Evolutionary conservation across 2,888 invertebrate genomes (phyloP), one percentile per base, ranked within the genome.

Genomic region (Polia nebulosa): DNA sequence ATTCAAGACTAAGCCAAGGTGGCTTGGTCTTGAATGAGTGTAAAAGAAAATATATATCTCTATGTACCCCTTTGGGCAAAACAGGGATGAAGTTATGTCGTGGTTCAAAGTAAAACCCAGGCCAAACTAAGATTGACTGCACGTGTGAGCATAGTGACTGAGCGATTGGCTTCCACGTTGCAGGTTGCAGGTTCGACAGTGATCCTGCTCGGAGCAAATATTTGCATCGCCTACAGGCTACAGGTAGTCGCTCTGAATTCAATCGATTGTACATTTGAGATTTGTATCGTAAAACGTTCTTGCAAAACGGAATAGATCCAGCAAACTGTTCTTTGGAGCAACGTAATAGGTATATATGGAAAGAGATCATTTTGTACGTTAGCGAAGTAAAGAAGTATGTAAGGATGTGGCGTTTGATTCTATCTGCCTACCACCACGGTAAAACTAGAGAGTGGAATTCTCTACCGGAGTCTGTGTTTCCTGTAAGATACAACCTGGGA

Each of bases 181-280:
- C n/a, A n/a, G 65, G 27, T 41, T 32, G n/a, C 39, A 73, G 68
- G 68, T 41, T 68, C 20, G 7, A 63, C 47, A 2, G 74, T 74
- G 49, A 68, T 63, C 39, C 39, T 2, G 20, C 39, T 11, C 20
- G 11, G 25, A 49, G 20, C 65, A 41, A 74, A 74, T 68, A 74
- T 68, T 68, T 74, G 68, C 74, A 64, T 49, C 1, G 74, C 65
- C 64, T 27, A 41, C 39, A 22, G 32, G 64, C 68, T 34, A 68
- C 68, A 68, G 68, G 68, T 74, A 29, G 67, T 61, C n/a, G n/a
- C n/a, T 29, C 17, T 20, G 36, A 7, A 73, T 39, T 20, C 17
- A 11, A 25, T 8, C 25, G 32, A 55, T 17, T 55, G 29, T 69
- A 20, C 11, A 39, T 47, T 39, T 20, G 47, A 49, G 20, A 39